Conservation (phyloP, 2,888 invertebrate species). For the Chrysodeixis includens region DNA sequence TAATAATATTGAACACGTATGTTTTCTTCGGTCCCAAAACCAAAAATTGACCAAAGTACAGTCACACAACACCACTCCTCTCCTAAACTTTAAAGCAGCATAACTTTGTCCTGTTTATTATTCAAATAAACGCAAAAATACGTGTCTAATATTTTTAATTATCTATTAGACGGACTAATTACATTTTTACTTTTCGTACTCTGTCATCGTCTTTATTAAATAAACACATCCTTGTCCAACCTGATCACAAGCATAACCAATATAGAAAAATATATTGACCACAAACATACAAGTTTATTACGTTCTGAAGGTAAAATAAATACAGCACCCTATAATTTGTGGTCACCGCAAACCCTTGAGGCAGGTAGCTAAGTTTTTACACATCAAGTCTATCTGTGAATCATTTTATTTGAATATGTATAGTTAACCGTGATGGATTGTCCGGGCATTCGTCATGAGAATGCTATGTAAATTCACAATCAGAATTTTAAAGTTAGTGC, state of each 20-base stretch:
- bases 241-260: constrained; percentile 22
- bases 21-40: too few relatives aligned
- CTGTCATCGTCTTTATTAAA: not conserved
- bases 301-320: constrained; percentile 54
- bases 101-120: too few relatives aligned
- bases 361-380: constrained; percentile 49
- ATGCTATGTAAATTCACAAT: constrained; percentile 20
- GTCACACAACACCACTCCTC: too few relatives aligned
- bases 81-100: too few relatives aligned
- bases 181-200: too few relatives aligned
- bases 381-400: constrained; percentile 21
- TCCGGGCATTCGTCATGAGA: constrained; percentile 10
- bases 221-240: constrained; percentile 19
- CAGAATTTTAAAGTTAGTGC: constrained; percentile 6
- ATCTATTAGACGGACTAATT: too few relatives aligned
- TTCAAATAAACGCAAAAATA: too few relatives aligned
- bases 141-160: too few relatives aligned
- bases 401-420: constrained; percentile 27
- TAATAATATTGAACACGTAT: too few relatives aligned
- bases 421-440: constrained; percentile 29
- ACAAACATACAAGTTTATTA: constrained; percentile 39
- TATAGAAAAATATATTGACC: constrained; percentile 14
- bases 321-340: constrained; percentile 63
- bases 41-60: too few relatives aligned
- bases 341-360: constrained; percentile 51